Base-by-base conservation (phyloP, 2,888 invertebrate species). In the Epicampocera succincta region DNA sequence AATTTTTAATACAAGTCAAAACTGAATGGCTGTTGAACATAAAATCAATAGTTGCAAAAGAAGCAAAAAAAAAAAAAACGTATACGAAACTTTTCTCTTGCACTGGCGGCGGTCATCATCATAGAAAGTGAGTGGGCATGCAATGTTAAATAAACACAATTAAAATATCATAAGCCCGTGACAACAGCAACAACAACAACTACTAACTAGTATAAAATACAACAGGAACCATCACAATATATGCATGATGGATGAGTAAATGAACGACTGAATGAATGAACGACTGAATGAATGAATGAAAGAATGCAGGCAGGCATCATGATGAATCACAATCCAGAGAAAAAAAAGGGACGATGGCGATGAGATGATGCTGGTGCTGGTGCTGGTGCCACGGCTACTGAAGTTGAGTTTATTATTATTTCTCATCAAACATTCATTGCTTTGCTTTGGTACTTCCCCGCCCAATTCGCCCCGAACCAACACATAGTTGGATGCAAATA, bases 121-220 rank as follows among this genome's bases (percentile, higher is more conserved):
- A 40, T 13, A 25, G 17, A 15, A 21, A 38, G 21, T 4, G 4
- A 50, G 42, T 65, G 60, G 76, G 46, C 40, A 52, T 52, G 52
- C 44, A 74, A 63, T n/a, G 65, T 65, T 75, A 80, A 80, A 80
- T 75, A 74, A 75, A 80, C 50, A 80, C 80, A 80, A 80, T 75
- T 80, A 71, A 80, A 69, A 80, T 63, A 69, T 74, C 69, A 71
- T 74, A 80, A 80, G 69, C 68, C 74, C 33, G 42, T 68, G 50
- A 66, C 66, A 60, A 38, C 56, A 56, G 52, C 68, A 44, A 44
- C 54, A 42, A n/a, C 52, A 42, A 29, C 33, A n/a, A n/a, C n/a
- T n/a, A n/a, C n/a, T n/a, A n/a, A n/a, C n/a, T n/a, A n/a, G n/a
- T 25, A 25, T 5, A 25, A 25, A 19, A 50, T 11, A 29, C 54